Evolutionary conservation across 2,888 invertebrate genomes (phyloP), one percentile per base, ranked within the genome.

Genomic region (Cryptus armator): DNA sequence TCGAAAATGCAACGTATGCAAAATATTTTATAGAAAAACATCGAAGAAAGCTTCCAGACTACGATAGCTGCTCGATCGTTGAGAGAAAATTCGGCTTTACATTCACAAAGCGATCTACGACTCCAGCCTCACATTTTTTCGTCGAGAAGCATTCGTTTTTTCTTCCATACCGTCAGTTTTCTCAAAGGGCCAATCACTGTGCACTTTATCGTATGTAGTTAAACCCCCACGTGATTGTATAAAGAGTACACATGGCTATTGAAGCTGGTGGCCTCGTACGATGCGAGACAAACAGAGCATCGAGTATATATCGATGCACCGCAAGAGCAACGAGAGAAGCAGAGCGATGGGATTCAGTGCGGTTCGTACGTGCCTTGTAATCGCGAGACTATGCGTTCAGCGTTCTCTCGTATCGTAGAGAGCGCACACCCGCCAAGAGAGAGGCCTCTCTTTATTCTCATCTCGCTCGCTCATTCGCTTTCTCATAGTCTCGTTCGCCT

Each of bases 301-400:
- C 43, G 82, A 66, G 66, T 16, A 51, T 19, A 66, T 43, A 51
- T 44, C 68, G 16, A 48, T 12, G 81, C 75, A 74, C 84, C 29
- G 62, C 72, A 79, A 80, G 75, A 48, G 85, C 81, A 70, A 14
- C 74, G 72, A 29, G 78, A 62, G 62, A 78, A 78, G 84, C 87
- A 88, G 87, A 88, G 88, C 88, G 88, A 87, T 89, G 89, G 86
- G 88, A 90, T 89, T 89, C 86, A 85, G 83, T 77, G 68, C 79
- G 86, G 78, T 87, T 62, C 84, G 89, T 91, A 91, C 92, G 92
- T 92, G 92, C 90, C 88, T 90, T 88, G 90, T 90, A 91, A 92
- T 90, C 89, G 86, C 89, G 90, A 90, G 89, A 83, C 86, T 68
- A 62, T 43, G 68, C 67, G 71, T 43, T 71, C 66, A 19, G 48